Evolutionary conservation across 2,797 vertebrate species (phyloP).

Genomic region (Sardinella longiceps): DNA sequence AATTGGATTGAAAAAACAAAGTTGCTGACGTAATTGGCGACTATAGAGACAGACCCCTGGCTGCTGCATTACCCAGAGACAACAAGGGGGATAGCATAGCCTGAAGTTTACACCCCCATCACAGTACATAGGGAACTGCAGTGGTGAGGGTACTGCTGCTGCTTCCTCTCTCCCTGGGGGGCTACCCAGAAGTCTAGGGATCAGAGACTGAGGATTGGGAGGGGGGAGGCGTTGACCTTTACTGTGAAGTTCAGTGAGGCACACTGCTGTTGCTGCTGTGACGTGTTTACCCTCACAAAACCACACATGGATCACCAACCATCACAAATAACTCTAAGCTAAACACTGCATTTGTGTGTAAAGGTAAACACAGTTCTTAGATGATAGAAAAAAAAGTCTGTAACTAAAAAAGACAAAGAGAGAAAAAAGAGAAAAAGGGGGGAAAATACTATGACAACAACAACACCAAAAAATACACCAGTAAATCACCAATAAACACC

Average conservation of each 20-base stretch:
- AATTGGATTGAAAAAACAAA: too few species aligned
- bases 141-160: background rate
- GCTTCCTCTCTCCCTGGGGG: background rate
- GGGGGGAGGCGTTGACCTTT: background rate
- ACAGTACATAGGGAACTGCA: background rate
- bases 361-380: background rate
- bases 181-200: background rate
- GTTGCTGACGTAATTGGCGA: too few species aligned
- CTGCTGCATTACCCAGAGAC: background rate
- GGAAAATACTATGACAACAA: too few species aligned
- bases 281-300: background rate
- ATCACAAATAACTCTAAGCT: background rate
- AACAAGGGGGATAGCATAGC: background rate
- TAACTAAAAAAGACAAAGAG: background rate
- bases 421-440: too few species aligned
- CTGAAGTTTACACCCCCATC: background rate
- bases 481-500: too few species aligned
- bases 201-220: background rate
- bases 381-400: background rate
- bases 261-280: constrained; percentile 10
- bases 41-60: too few species aligned
- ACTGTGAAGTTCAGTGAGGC: background rate
- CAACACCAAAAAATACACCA: background rate
- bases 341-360: background rate
- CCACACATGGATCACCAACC: background rate